Base-by-base conservation (phyloP, 2,797 vertebrate genomes). In the Neoniphon sammara region DNA sequence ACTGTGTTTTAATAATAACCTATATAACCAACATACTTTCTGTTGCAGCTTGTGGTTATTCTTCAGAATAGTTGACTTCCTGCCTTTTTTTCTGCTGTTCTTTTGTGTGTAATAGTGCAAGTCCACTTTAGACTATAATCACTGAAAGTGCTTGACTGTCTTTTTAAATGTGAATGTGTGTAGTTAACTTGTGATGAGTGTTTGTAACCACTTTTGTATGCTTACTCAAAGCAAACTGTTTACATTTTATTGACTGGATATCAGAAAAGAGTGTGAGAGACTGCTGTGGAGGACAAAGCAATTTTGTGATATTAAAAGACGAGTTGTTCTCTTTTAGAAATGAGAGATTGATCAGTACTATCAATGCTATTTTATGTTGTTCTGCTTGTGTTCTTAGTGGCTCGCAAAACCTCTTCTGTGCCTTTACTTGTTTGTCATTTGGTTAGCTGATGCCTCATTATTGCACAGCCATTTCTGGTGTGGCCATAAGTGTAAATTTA, bases 121-220 rank as follows among this genome's bases (percentile, higher is more conserved):
- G 50, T 65, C 56, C 39, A 23, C 58, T 76, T 70, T 66, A 75
- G 61, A 62, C 64, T 73, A 15, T 46, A 36, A 20, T 64, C 56
- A 55, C 52, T 66, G 39, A 70, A 61, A 71, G 77, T 78, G 70
- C 70, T 78, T 15, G 23, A 59, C 55, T 74, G 66, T 79, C 27
- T 78, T 80, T 31, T 82, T 74, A 66, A 89, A 90, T 91, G 88
- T 93, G 90, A 91, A 88, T 79, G 75, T 82, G 72, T 83, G 60
- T 59, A 71, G 66, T 77, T 88, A 83, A 87, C 80, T 54, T 70
- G 52, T 73, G 60, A 63, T 52, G 73, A 82, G 54, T 77, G 81
- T 84, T 66, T 81, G 81, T 91, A 89, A 93, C 89, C 88, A 91
- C 90, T 89, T 86, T 36, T 50, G 36, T 83, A 31, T 64, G 70